phyloP scores from a whole-genome alignment of 2,113 vertebrate species.

The Spermophilus dauricus region DNA sequence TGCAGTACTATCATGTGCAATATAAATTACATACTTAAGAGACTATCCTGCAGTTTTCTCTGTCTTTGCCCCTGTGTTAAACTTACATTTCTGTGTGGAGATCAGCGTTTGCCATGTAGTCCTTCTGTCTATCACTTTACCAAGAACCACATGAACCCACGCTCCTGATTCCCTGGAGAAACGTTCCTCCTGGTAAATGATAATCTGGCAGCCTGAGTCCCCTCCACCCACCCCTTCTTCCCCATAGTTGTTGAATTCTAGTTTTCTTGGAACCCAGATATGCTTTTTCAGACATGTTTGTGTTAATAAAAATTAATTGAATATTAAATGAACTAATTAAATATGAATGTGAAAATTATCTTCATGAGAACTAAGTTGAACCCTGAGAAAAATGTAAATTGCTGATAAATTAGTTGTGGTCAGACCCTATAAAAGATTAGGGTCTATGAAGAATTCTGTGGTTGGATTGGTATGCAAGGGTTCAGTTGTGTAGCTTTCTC shows the following conservation, averaged over 20 bases:
- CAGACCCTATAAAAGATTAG: background rate
- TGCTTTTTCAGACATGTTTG: conserved; percentile 5
- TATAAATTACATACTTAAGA: background rate
- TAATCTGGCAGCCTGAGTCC: background rate
- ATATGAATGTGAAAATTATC: background rate
- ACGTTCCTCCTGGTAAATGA: too few species aligned
- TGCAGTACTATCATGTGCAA: background rate
- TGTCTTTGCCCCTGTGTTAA: background rate
- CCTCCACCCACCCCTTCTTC: too few species aligned
- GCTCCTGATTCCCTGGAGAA: background rate
- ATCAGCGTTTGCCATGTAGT: background rate
- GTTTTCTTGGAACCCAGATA: conserved; percentile 27
- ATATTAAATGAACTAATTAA: conserved; percentile 14
- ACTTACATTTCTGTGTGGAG: background rate
- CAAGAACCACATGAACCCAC: rapidly evolving
- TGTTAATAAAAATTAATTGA: background rate
- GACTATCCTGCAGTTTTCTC: background rate
- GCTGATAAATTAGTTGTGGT: background rate
- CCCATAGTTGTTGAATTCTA: background rate
- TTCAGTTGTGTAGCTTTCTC: background rate
- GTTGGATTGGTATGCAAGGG: background rate
- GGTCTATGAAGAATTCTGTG: background rate
- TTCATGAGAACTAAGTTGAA: conserved; percentile 19
- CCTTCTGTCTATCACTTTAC: background rate
- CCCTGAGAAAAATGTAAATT: background rate